Evolutionary conservation across 1,140 invertebrate species (phyloP).

Genomic region (Rhagoletis zephyria): DNA sequence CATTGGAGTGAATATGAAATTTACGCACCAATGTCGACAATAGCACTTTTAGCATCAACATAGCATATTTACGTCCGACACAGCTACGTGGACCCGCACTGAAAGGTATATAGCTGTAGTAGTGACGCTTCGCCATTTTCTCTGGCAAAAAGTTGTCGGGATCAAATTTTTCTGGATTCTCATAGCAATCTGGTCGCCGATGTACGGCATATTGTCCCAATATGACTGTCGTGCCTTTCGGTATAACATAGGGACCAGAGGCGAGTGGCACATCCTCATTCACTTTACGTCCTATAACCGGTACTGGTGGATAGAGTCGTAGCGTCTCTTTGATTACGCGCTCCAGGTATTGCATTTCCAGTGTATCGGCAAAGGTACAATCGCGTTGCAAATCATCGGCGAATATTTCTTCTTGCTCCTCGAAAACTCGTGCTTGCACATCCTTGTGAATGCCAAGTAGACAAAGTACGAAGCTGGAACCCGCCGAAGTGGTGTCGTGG

Average conservation of each 20-base stretch:
- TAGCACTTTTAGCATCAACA: constrained; percentile 79
- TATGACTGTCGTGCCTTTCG: constrained; percentile 79
- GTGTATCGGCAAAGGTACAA: constrained; percentile 82
- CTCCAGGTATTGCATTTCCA: constrained; percentile 87
- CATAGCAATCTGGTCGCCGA: constrained; percentile 80
- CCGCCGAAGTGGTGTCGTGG: constrained; percentile 88
- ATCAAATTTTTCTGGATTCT: constrained; percentile 86
- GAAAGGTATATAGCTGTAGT: constrained; percentile 85
- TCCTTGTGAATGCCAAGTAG: constrained; percentile 82
- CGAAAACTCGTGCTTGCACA: constrained; percentile 80
- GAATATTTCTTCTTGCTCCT: constrained; percentile 84
- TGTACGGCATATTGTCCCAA: constrained; percentile 81
- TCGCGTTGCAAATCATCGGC: constrained; percentile 78
- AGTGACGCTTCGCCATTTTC: constrained; percentile 81
- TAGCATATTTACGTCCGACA: constrained; percentile 81
- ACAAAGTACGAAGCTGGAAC: constrained; percentile 83
- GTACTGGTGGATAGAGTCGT: constrained; percentile 84
- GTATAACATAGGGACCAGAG: constrained; percentile 65
- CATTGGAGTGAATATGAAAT: constrained; percentile 75
- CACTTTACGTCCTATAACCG: constrained; percentile 80
- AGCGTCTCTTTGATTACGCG: constrained; percentile 82
- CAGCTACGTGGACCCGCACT: constrained; percentile 87
- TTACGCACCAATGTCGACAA: constrained; percentile 78
- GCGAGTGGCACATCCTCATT: constrained; percentile 79
- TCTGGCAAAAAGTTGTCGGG: constrained; percentile 92